phyloP scores from a whole-genome alignment of 2,888 invertebrate species.

The Trichopoda pennipes region DNA sequence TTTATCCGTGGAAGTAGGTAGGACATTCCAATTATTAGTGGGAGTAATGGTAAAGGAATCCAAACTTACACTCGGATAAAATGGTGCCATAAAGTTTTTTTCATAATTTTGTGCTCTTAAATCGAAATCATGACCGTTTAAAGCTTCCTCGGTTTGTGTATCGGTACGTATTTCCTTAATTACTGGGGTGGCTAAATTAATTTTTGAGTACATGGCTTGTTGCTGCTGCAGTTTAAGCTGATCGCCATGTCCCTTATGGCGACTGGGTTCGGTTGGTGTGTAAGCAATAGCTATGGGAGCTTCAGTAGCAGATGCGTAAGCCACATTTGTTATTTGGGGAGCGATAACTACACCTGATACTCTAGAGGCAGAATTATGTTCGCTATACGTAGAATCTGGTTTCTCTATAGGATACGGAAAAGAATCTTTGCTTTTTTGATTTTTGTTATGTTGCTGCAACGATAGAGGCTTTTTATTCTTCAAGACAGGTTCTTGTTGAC shows the following conservation, averaged over 20 bases:
- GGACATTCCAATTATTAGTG: conserved; percentile 84
- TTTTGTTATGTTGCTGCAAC: conserved; percentile 73
- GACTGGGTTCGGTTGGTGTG: conserved; percentile 83
- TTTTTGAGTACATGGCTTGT: conserved; percentile 79
- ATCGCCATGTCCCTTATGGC: conserved; percentile 58
- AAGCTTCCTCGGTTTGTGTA: conserved; percentile 76
- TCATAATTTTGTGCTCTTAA: conserved; percentile 79
- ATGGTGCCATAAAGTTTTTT: conserved; percentile 86
- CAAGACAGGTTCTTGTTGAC: conserved; percentile 81
- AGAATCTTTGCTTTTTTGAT: conserved; percentile 81
- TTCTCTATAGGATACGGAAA: conserved; percentile 86
- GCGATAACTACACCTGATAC: conserved; percentile 80
- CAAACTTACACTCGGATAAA: conserved; percentile 85
- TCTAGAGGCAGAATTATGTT: conserved; percentile 72
- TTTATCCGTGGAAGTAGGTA: conserved; percentile 76
- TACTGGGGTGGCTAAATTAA: conserved; percentile 81
- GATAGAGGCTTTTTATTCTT: conserved; percentile 79
- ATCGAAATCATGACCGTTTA: conserved; percentile 77
- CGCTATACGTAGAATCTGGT: conserved; percentile 82
- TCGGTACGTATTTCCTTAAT: conserved; percentile 81
- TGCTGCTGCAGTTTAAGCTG: conserved; percentile 63
- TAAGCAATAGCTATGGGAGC: conserved; percentile 86
- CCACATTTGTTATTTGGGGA: conserved; percentile 81
- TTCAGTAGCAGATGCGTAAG: conserved; percentile 81
- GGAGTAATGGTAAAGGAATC: conserved; percentile 82